Conservation (phyloP, 2,113 vertebrate species). For the Tychaedon coryphoeus region DNA sequence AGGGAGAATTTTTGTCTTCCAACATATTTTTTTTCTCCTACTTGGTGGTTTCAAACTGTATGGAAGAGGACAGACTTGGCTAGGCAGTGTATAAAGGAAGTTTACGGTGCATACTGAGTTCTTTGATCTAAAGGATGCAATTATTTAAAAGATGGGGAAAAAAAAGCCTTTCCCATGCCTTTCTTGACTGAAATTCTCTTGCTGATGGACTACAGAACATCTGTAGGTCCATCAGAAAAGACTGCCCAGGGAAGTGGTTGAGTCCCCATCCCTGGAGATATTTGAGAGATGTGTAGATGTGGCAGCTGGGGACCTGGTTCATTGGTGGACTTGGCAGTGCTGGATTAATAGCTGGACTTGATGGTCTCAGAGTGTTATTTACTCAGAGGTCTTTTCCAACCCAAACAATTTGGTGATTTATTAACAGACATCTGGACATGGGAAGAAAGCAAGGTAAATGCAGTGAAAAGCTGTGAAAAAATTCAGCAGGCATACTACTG, state of each 20-base stretch:
- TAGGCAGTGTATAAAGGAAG: not conserved
- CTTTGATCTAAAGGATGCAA: not conserved
- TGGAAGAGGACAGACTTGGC: not conserved
- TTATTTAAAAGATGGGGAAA: not conserved
- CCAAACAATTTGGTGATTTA: not conserved
- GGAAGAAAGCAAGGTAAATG: not conserved
- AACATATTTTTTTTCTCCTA: not conserved
- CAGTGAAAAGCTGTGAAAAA: not conserved
- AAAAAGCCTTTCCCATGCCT: not conserved
- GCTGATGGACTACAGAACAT: not conserved
- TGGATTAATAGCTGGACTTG: not conserved
- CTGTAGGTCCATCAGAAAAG: not conserved
- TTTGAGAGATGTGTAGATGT: fast-evolving
- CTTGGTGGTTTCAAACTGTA: not conserved
- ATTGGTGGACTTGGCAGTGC: not conserved
- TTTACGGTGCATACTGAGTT: fast-evolving
- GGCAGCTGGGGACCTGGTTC: not conserved
- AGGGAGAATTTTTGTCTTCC: not conserved
- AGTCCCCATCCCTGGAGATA: not conserved
- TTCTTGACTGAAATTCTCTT: not conserved
- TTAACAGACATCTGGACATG: not conserved
- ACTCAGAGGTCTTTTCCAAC: not conserved
- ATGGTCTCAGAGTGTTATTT: not conserved
- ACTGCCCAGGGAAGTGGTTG: not conserved
- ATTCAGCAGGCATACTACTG: not conserved